Base-by-base conservation (phyloP, 2,888 invertebrate genomes). In the Drosophila yooni region DNA sequence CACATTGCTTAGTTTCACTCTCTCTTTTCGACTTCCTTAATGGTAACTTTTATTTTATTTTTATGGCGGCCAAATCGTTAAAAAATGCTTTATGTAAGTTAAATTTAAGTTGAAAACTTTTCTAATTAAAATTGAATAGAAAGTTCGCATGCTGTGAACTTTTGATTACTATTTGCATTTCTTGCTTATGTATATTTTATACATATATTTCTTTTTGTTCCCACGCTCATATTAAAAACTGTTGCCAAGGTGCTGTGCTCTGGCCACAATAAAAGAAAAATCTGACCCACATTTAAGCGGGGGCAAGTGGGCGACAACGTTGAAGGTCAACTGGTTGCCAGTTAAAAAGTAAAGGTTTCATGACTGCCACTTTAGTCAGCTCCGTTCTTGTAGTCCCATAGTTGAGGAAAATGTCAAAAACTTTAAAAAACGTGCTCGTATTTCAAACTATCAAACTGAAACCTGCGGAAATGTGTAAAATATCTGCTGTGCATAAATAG, bases 61-160 rank as follows among this genome's bases (percentile, higher is more conserved):
- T 64, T 59, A 65, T 54, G 57, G 46, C 36, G 31, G 60, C 43
- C 61, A 76, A 83, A 79, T 52, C 40, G 64, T 54, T 58, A 60
- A 50, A 43, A 61, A 61, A 57, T 69, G 71, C 66, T 53, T 57
- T 68, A 65, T 66, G 63, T 79, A 84, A 84, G 79, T 81, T 81
- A 69, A 81, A 79, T 79, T 83, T 82, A 88, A 87, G 84, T 87
- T 78, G 81, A 77, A 87, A 87, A 87, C 75, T 87, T 87, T 87
- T 87, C 81, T 87, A 87, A 87, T 87, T 87, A 87, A 87, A 88
- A 88, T 87, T 87, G 79, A 88, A 84, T 79, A 84, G 81, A 84
- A 86, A 88, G 73, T 83, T 85, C 54, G 64, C 59, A 76, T 69
- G 31, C 68, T 53, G 43, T 70, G 66, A 88, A 85, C 81, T 88